These are phyloP conservation scores for Phasia obesa DNA, from an alignment of 2,888 invertebrate genomes.

Conservation along the genomic window DNA sequence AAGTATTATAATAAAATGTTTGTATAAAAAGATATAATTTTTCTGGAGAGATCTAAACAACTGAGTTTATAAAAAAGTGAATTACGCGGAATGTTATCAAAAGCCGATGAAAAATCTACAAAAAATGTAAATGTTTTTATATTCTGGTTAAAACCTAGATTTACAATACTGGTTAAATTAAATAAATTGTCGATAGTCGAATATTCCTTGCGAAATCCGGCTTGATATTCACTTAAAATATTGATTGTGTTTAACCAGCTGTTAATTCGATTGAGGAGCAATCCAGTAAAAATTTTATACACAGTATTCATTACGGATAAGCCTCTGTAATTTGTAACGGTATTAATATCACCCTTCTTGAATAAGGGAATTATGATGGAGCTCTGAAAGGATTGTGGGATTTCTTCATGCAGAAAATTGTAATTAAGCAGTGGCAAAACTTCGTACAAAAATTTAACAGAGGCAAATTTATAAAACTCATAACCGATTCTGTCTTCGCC, in stretches of 20 bases:
- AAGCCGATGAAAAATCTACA: neutral
- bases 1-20: no score
- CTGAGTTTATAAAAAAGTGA: neutral
- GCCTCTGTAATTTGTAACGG: no score
- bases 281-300: slow-evolving; percentile 6
- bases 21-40: no score
- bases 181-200: neutral
- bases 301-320: neutral
- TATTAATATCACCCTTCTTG: neutral
- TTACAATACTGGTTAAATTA: slow-evolving; percentile 1
- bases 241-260: neutral
- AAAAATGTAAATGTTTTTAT: neutral
- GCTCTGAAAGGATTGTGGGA: neutral
- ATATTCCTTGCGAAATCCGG: neutral
- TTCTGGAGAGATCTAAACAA: neutral
- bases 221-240: slow-evolving; percentile 1
- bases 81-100: neutral
- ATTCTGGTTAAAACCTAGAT: neutral
- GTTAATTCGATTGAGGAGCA: slow-evolving; percentile 22
- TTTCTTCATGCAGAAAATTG: slow-evolving; percentile 1
- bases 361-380: neutral
- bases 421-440: neutral
- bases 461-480: neutral
- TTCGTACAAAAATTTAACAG: neutral
- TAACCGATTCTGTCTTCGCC: neutral